A percentile compares a stretch with the other conserved stretches of the same genome.
phyloP scores from a whole-genome alignment of 2,797 vertebrate species.

The Carduelis carduelis region DNA sequence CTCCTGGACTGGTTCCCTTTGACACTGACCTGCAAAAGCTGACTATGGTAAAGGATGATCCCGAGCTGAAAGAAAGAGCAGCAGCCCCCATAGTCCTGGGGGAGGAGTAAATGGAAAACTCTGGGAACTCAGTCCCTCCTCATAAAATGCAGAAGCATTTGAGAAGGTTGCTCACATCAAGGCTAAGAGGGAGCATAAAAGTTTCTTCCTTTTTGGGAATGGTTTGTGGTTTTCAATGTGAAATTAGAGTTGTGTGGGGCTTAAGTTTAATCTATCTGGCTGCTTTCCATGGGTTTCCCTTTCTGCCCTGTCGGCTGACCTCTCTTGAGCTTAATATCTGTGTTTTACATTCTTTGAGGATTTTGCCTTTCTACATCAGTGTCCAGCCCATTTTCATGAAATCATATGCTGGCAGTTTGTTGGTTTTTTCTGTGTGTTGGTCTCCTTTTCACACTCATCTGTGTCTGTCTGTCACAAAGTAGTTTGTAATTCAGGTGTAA shows the following conservation, averaged over 20 bases:
- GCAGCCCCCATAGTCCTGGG: not conserved
- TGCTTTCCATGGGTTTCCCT: not conserved
- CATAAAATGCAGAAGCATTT: not conserved
- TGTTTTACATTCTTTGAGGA: slow-evolving; percentile 7
- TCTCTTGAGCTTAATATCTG: not conserved
- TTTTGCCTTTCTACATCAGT: not conserved
- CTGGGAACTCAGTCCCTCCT: not conserved
- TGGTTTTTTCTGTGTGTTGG: not conserved
- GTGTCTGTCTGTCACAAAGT: not conserved
- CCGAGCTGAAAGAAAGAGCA: not conserved
- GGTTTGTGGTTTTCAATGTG: slow-evolving; percentile 29
- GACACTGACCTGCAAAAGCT: not conserved
- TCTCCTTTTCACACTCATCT: not conserved
- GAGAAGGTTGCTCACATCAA: slow-evolving; percentile 12
- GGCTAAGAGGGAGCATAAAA: not conserved
- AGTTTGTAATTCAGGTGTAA: not conserved
- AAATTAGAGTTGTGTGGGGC: slow-evolving; percentile 16
- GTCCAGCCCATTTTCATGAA: not conserved
- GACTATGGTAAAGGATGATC: not conserved
- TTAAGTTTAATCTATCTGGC: slow-evolving; percentile 22
- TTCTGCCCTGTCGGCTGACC: not conserved
- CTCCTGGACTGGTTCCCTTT: not conserved
- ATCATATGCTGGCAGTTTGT: not conserved
- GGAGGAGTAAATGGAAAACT: not conserved
- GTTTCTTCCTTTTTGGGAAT: not conserved